Percentiles rank a stretch among this genome's conserved stretches.
Conservation (phyloP, 2,888 invertebrate genomes). For the Orthonychiurus folsomi region DNA sequence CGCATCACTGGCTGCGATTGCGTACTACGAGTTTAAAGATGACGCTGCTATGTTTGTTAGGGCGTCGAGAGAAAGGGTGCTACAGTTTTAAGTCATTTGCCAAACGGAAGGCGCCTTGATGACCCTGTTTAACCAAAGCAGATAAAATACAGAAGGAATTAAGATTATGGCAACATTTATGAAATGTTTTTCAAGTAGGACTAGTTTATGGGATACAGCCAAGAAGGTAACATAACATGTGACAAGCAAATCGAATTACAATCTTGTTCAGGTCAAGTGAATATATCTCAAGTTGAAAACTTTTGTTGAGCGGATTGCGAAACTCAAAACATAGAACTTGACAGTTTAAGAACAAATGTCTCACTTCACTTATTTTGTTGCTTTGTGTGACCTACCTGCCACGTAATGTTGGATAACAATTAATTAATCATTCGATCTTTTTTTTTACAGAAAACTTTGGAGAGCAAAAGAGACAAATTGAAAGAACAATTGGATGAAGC, state of each 20-base stretch:
- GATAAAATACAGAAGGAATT: neutral
- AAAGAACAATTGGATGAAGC: constrained; percentile 72
- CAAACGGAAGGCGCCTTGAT: neutral
- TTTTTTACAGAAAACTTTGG: constrained; percentile 50
- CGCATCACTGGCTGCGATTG: too few species aligned
- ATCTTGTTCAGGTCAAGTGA: neutral
- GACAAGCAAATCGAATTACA: neutral
- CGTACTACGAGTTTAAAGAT: too few species aligned
- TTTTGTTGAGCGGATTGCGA: neutral
- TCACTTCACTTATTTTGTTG: neutral
- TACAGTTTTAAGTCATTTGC: too few species aligned
- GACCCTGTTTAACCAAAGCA: neutral
- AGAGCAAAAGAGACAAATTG: constrained; percentile 65
- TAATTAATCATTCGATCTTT: neutral
- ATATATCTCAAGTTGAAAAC: neutral
- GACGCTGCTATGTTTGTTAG: too few species aligned
- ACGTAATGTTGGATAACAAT: constrained; percentile 7
- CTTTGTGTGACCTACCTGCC: neutral
- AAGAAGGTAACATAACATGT: neutral
- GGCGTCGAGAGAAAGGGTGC: too few species aligned
- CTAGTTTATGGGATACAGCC: too few species aligned
- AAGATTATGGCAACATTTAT: neutral
- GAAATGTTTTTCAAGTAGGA: neutral
- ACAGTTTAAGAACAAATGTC: neutral
- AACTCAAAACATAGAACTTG: neutral